Evolutionary conservation across 1,140 invertebrate genomes (phyloP).

Genomic region (Drosophila kanapiae): DNA sequence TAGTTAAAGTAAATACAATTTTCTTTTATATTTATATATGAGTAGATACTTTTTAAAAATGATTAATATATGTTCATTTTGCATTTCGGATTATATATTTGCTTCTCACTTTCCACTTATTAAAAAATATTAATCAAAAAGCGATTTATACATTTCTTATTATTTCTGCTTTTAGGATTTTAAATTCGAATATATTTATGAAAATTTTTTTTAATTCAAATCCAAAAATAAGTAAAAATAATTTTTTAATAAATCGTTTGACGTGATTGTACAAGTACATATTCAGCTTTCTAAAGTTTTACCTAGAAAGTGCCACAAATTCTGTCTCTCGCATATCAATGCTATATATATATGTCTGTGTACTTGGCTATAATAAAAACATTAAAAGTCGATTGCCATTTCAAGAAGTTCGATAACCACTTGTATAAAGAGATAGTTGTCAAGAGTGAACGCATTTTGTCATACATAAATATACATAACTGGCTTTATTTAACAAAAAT

Average conservation of each 20-base stretch:
- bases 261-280: neutral
- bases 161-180: neutral
- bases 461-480: neutral
- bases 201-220: neutral
- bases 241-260: neutral
- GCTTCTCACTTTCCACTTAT: neutral
- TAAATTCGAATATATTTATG: neutral
- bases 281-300: neutral
- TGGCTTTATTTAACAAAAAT: slow-evolving; percentile 5
- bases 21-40: neutral
- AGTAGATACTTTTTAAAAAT: neutral
- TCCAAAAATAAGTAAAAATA: too few species aligned
- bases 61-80: neutral
- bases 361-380: neutral
- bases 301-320: neutral
- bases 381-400: neutral
- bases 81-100: neutral
- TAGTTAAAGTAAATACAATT: neutral
- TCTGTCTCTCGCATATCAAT: neutral
- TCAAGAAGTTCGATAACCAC: too few species aligned
- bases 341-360: neutral
- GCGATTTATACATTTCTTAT: neutral
- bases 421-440: slow-evolving; percentile 2
- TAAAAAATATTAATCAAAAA: neutral
- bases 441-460: neutral